Evolutionary conservation across 2,797 vertebrate genomes (phyloP), one percentile per base, ranked within the genome.

Genomic region (Schizopygopsis pylzovi): DNA sequence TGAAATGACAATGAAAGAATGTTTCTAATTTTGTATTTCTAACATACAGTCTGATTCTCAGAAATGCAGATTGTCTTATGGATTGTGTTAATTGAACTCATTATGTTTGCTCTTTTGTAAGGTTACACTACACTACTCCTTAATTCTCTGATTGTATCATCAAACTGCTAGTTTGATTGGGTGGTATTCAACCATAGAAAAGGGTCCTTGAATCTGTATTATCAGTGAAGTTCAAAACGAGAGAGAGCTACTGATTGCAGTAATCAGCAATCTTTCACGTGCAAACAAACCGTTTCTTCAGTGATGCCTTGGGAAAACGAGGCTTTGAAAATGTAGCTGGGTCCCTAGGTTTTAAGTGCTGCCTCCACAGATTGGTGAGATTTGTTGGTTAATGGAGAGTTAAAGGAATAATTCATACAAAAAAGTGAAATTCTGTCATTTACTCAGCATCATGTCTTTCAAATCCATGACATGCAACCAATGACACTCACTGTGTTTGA

Each of bases 201-300:
- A 86, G 85, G 87, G 85, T 75, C 28, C 86, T 89, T 75, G 84
- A 79, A 90, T 90, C 90, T 91, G 87, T 88, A 91, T 88, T 88
- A 80, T 90, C 86, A 76, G 75, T 87, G 88, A 89, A 81, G 39
- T 52, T 65, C 45, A 72, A 75, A 68, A 82, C 0, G 61, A 92
- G 90, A 87, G 75, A 90, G 85, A 88, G 88, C 80, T 85, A 84
- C 87, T 93, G 92, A 94, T 93, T 94, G 92, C 90, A 83, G 87
- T 93, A 91, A 94, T 94, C 90, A 92, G 91, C 87, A 87, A 85
- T 86, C 89, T 92, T 91, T 90, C 79, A 79, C 54, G 28, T 79
- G 22, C 37, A 59, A 59, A 77, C 65, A 79, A 61, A 56, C 65
- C 54, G 68, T 71, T 81, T 73, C 65, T 65, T 77, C 73, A 81